These are phyloP conservation scores for Micropterix aruncella DNA, from an alignment of 2,888 invertebrate species.

Conservation along the genomic window DNA sequence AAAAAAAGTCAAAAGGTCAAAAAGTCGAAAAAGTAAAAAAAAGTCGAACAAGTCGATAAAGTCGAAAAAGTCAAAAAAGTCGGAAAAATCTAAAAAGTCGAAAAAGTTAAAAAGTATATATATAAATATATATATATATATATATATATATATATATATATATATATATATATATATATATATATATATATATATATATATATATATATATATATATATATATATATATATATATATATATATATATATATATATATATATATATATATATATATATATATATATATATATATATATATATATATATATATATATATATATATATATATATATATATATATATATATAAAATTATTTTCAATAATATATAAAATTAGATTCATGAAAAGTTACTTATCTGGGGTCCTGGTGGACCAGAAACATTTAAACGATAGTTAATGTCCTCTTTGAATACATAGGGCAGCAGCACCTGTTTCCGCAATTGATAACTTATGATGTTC, in stretches of 20 bases:
- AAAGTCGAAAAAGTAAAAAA: too few relatives aligned
- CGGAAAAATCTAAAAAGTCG: too few relatives aligned
- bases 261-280: not conserved
- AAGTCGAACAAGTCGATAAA: too few relatives aligned
- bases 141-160: too few relatives aligned
- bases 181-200: not conserved
- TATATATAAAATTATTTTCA: too few relatives aligned
- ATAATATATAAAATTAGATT: too few relatives aligned
- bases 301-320: not conserved
- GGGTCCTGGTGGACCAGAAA: too few relatives aligned
- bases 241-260: not conserved
- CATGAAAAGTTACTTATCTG: too few relatives aligned
- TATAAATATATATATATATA: not conserved
- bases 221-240: not conserved
- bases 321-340: not conserved
- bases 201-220: not conserved
- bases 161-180: not conserved
- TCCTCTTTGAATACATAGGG: not conserved
- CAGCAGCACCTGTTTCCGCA: not conserved
- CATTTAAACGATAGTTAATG: not conserved
- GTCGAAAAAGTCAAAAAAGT: too few relatives aligned
- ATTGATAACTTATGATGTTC: too few relatives aligned
- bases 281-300: not conserved
- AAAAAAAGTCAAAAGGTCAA: too few relatives aligned
- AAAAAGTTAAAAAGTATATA: too few relatives aligned